These are phyloP conservation scores for Sarotherodon lohbergeri DNA, from an alignment of 2,113 vertebrate genomes.

Conservation along the genomic window DNA sequence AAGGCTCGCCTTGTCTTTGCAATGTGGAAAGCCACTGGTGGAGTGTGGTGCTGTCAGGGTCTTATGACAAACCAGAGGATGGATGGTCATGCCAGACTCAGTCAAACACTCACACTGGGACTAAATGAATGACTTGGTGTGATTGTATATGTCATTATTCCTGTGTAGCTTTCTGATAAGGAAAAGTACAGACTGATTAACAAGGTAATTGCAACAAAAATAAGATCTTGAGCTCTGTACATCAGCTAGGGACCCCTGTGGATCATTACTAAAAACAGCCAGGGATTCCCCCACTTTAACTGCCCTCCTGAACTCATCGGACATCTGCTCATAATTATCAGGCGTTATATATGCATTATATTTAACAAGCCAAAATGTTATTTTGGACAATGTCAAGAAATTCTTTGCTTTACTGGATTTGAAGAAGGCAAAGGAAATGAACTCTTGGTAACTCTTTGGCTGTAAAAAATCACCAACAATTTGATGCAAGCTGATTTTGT, in stretches of 20 bases:
- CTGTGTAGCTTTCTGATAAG: not conserved
- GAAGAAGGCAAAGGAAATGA: not conserved
- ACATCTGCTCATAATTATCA: not conserved
- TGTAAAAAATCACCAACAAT: not conserved
- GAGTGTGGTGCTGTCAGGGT: not conserved
- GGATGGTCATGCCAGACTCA: not conserved
- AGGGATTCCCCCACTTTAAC: not conserved
- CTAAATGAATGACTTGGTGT: not conserved
- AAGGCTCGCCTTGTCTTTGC: conserved; percentile 18
- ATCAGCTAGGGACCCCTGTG: not conserved
- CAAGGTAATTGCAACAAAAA: not conserved
- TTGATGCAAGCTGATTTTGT: not conserved
- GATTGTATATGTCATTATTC: not conserved
- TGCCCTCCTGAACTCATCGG: not conserved
- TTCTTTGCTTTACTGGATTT: not conserved
- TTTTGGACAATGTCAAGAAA: not conserved
- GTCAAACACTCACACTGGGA: not conserved
- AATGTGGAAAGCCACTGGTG: not conserved
- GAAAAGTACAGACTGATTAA: not conserved
- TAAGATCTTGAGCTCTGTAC: not conserved
- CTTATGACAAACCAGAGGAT: not conserved
- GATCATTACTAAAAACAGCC: not conserved
- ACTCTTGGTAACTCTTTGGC: not conserved
- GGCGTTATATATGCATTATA: not conserved
- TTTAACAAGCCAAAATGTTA: not conserved